Conservation (phyloP, 2,888 invertebrate genomes). For the Macrophya annulata region DNA sequence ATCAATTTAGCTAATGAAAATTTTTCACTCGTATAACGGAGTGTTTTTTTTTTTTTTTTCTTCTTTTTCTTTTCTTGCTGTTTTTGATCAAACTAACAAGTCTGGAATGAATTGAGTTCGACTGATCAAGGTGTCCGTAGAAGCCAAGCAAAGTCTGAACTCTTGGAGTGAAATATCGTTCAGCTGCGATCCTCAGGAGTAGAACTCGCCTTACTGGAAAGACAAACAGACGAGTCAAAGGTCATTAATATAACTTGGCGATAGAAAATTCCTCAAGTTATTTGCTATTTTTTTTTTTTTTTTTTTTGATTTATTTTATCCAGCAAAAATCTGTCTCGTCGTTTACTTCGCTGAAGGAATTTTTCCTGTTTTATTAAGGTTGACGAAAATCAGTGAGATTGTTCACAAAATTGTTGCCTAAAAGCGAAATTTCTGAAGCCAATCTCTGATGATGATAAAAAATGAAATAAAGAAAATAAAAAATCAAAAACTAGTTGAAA, state of each 20-base stretch:
- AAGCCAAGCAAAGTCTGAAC: background rate
- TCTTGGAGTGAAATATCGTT: slow-evolving; percentile 24
- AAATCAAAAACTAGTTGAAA: background rate
- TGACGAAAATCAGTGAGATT: background rate
- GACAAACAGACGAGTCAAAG: slow-evolving; percentile 21
- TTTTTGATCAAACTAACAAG: slow-evolving; percentile 4
- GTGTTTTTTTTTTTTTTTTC: no score
- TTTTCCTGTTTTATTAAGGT: background rate
- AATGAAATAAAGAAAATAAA: no score
- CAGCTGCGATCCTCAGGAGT: background rate
- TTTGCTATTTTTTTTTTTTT: background rate
- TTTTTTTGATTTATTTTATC: background rate
- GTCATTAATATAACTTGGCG: slow-evolving; percentile 25
- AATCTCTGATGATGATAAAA: background rate
- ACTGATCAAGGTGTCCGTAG: slow-evolving; percentile 22
- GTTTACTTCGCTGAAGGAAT: background rate
- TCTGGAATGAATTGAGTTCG: slow-evolving; percentile 31
- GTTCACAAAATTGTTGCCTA: background rate
- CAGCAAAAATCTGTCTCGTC: background rate
- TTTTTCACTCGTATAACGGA: background rate
- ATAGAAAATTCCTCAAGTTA: background rate
- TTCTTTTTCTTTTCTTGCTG: background rate
- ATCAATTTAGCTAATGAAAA: background rate
- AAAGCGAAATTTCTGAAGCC: background rate
- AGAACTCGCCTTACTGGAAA: background rate